Evolutionary conservation across 37 sponge, comb jelly and placozoan genomes (phyloP).

Genomic region (Beroe ovata): DNA sequence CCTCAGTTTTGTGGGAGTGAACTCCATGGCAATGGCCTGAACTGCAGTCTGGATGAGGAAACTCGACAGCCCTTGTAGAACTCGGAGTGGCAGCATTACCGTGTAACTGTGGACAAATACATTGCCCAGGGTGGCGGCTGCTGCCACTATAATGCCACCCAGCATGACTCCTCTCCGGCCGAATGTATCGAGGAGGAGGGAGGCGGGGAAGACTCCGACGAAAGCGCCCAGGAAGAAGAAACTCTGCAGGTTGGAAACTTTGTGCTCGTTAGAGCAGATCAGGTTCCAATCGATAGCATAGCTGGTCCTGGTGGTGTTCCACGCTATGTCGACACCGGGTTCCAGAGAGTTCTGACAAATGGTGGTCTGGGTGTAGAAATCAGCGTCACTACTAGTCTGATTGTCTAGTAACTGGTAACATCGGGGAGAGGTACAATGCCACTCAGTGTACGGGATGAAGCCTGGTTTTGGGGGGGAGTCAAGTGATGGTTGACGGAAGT

Average conservation of each 20-base stretch:
- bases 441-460: constrained; percentile 17
- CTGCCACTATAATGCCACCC: not conserved
- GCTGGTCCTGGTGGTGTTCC: constrained; percentile 5
- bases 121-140: not conserved
- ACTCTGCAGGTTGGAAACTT: not conserved
- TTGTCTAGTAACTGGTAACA: not conserved
- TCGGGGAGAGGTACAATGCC: not conserved
- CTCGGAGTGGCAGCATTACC: not conserved
- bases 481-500: too few relatives aligned
- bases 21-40: not conserved
- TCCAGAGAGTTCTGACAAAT: not conserved
- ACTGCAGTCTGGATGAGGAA: not conserved
- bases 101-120: not conserved
- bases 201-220: not conserved
- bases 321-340: not conserved
- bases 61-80: not conserved
- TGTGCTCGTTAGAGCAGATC: constrained; percentile 7
- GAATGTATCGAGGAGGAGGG: not conserved
- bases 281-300: constrained; percentile 9
- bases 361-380: not conserved
- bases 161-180: not conserved
- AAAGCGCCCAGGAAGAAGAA: constrained; percentile 54
- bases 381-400: not conserved
- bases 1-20: constrained; percentile 23
- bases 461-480: too few relatives aligned